Conservation (phyloP, 2,888 invertebrate genomes). For the Polyommatus iphigenia region DNA sequence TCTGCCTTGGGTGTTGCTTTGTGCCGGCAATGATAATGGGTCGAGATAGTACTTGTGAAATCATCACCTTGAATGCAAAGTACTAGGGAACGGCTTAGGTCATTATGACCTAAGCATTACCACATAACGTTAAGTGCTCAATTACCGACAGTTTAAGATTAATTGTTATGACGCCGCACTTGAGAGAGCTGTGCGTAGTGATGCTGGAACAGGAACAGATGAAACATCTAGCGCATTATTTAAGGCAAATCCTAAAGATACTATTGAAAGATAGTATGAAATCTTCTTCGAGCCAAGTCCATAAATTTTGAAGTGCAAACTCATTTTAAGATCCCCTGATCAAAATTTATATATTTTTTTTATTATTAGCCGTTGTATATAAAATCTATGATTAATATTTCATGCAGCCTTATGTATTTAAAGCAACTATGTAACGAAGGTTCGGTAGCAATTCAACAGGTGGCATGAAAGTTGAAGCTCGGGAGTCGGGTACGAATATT, state of each 20-base stretch:
- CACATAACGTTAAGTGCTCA: constrained; percentile 29
- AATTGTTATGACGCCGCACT: constrained; percentile 1
- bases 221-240: not conserved
- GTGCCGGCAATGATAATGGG: constrained; percentile 42
- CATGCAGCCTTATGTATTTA: no score
- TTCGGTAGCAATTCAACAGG: not conserved
- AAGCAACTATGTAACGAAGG: not conserved
- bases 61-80: constrained; percentile 35
- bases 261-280: no score
- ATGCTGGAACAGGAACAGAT: not conserved
- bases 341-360: no score
- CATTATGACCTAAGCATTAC: constrained; percentile 31
- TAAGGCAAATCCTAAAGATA: not conserved
- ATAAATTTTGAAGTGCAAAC: no score
- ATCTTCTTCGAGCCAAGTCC: no score
- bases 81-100: constrained; percentile 34
- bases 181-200: not conserved
- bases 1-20: constrained; percentile 49
- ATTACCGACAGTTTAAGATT: constrained; percentile 1
- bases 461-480: not conserved
- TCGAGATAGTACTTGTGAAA: constrained; percentile 38
- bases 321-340: no score
- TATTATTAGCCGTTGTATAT: no score
- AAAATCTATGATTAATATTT: no score
- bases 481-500: not conserved